These are phyloP conservation scores for Chamaetylas fuelleborni DNA, from an alignment of 2,113 vertebrate genomes.

Conservation along the genomic window DNA sequence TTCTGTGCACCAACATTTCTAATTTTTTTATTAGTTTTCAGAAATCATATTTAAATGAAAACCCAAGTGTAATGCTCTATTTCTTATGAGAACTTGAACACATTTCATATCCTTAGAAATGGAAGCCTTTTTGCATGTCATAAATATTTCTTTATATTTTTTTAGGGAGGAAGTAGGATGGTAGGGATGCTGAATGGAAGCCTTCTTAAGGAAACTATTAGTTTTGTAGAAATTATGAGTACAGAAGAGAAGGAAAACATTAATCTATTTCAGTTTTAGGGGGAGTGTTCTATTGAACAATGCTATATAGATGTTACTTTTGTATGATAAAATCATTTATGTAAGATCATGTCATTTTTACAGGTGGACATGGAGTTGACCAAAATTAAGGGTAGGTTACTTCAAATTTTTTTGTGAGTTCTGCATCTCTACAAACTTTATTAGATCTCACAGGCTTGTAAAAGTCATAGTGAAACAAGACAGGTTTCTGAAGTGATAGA, in stretches of 20 bases:
- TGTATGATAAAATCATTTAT: background rate
- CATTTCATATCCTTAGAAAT: background rate
- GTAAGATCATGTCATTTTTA: background rate
- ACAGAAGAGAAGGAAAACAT: background rate
- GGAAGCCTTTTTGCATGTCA: background rate
- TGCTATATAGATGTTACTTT: background rate
- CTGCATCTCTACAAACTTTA: background rate
- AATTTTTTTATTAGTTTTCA: constrained; percentile 48
- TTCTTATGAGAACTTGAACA: background rate
- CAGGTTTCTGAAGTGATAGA: background rate
- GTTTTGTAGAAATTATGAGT: background rate
- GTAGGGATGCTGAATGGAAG: background rate
- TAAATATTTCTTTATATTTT: background rate
- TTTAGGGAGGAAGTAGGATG: background rate
- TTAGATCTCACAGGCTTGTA: background rate
- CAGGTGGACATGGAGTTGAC: background rate
- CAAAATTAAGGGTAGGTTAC: background rate
- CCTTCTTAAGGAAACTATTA: background rate
- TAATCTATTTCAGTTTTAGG: background rate
- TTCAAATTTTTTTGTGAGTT: background rate
- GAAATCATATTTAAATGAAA: constrained; percentile 41
- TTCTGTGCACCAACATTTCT: constrained; percentile 34
- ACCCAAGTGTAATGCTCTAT: background rate
- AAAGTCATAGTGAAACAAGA: background rate
- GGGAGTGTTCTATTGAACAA: background rate